phyloP scores from a whole-genome alignment of 2,113 vertebrate species.

The Climacteris rufus region DNA sequence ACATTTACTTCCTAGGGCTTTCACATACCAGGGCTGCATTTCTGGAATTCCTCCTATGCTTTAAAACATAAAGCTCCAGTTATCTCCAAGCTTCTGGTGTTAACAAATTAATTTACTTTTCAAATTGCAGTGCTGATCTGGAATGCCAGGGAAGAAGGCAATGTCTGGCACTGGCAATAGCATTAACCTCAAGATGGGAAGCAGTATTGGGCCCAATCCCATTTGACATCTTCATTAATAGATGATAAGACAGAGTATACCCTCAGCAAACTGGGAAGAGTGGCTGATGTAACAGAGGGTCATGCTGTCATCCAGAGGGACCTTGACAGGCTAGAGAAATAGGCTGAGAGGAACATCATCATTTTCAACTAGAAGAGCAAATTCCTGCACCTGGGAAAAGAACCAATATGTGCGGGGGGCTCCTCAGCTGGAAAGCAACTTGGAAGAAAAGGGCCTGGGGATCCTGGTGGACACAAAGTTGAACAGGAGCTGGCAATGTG shows the following conservation, averaged over 20 bases:
- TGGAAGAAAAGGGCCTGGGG: background rate
- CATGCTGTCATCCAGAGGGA: background rate
- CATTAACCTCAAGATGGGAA: background rate
- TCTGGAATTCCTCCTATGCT: slow-evolving; percentile 33
- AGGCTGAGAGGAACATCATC: background rate
- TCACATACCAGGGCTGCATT: background rate
- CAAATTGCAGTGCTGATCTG: background rate
- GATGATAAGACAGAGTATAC: background rate
- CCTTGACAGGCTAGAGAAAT: background rate
- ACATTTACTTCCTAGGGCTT: background rate
- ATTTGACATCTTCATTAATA: background rate
- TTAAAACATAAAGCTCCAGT: background rate
- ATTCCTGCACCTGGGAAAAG: background rate
- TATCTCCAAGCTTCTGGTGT: background rate
- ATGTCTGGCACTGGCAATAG: background rate
- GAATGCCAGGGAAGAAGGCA: background rate
- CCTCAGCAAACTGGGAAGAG: background rate
- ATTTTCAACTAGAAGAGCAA: background rate
- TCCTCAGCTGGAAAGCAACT: background rate
- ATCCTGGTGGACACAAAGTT: background rate
- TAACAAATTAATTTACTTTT: background rate
- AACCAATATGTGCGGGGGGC: background rate
- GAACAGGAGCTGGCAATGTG: background rate
- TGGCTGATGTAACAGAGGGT: background rate
- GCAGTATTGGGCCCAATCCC: background rate